Conservation (phyloP, 2,797 vertebrate genomes). For the Thalassophryne amazonica region DNA sequence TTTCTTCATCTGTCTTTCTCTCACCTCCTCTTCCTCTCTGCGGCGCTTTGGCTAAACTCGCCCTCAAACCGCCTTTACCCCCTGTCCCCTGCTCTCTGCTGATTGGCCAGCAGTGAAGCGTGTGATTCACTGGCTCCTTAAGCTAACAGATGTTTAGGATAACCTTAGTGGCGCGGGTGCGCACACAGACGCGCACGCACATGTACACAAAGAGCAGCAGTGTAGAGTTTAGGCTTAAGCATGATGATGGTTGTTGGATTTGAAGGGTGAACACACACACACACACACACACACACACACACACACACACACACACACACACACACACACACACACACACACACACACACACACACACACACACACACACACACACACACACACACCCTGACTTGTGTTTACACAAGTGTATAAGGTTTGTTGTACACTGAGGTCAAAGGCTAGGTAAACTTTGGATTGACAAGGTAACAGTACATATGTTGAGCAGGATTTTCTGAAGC, state of each 20-base stretch:
- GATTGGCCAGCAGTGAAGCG: slow-evolving; percentile 58
- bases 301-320: too few relatives aligned
- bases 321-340: slow-evolving; percentile 12
- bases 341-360: slow-evolving; percentile 16
- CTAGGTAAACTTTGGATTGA: slow-evolving; percentile 62
- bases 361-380: slow-evolving; percentile 14
- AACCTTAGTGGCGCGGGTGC: slow-evolving; percentile 28
- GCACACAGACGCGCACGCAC: slow-evolving; percentile 2
- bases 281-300: too few relatives aligned
- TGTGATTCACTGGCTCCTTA: slow-evolving; percentile 65
- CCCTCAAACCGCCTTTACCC: slow-evolving; percentile 31
- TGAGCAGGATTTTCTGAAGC: too few relatives aligned
- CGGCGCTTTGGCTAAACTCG: slow-evolving; percentile 31
- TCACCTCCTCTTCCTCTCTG: slow-evolving; percentile 34
- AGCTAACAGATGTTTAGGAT: slow-evolving; percentile 66
- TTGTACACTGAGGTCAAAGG: slow-evolving; percentile 47
- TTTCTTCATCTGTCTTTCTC: slow-evolving; percentile 31
- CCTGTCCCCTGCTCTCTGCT: slow-evolving; percentile 22
- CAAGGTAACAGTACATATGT: slow-evolving; percentile 49
- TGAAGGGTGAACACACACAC: background rate
- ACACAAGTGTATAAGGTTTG: slow-evolving; percentile 19
- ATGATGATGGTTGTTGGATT: slow-evolving; percentile 7
- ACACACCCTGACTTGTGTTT: slow-evolving; percentile 15
- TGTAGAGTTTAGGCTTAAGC: slow-evolving; percentile 32
- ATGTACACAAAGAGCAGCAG: slow-evolving; percentile 3